phyloP scores from a whole-genome alignment of 2,797 vertebrate species.

The Odontamblyopus rebecca region DNA sequence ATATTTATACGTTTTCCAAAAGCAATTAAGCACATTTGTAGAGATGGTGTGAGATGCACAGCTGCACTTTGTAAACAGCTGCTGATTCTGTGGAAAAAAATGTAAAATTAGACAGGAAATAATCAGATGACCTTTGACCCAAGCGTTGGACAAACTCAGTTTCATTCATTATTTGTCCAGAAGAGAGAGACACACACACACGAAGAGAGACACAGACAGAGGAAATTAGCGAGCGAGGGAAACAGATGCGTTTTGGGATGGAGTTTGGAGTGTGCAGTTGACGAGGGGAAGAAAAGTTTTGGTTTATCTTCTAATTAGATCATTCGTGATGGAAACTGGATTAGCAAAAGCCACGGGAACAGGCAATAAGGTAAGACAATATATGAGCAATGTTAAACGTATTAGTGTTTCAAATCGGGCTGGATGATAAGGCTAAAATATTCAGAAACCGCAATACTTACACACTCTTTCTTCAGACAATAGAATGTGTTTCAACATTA shows the following conservation, averaged over 20 bases:
- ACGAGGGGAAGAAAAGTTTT: neutral
- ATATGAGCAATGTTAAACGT: too few relatives aligned
- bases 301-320: neutral
- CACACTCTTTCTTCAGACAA: too few relatives aligned
- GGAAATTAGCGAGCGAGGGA: slow-evolving; percentile 1
- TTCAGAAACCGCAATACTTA: too few relatives aligned
- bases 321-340: slow-evolving; percentile 45
- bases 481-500: too few relatives aligned
- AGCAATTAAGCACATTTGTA: neutral
- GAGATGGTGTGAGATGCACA: slow-evolving; percentile 7
- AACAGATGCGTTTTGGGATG: slow-evolving; percentile 29
- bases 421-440: too few relatives aligned
- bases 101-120: slow-evolving; percentile 43
- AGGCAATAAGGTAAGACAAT: slow-evolving; percentile 53
- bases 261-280: slow-evolving; percentile 13
- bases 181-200: slow-evolving; percentile 11
- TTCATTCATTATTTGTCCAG: slow-evolving; percentile 13
- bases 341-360: slow-evolving; percentile 39
- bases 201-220: neutral
- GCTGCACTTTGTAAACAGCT: slow-evolving; percentile 40
- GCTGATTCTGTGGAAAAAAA: slow-evolving; percentile 21
- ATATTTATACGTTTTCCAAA: slow-evolving; percentile 30
- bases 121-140: slow-evolving; percentile 11
- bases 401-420: too few relatives aligned
- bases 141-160: slow-evolving; percentile 9